phyloP scores from a whole-genome alignment of 2,113 vertebrate genomes.

The Eubucco bourcierii region DNA sequence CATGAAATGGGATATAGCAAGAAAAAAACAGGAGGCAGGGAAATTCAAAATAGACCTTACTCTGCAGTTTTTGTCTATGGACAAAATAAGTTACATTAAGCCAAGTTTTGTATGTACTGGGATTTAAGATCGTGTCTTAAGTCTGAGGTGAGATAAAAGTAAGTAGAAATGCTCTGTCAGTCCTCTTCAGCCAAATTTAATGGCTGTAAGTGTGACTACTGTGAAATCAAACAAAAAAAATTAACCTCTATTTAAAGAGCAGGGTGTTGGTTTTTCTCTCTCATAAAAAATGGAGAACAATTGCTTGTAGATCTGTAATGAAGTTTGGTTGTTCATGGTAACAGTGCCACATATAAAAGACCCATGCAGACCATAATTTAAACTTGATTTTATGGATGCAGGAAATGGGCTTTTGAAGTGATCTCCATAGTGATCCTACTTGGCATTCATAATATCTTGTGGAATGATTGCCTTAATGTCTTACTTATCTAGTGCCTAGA shows the following conservation, averaged over 20 bases:
- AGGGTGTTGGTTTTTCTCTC: background rate
- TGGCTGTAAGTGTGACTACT: background rate
- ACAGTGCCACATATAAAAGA: background rate
- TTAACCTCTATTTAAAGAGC: background rate
- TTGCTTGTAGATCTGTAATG: background rate
- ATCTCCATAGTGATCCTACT: background rate
- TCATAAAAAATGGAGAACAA: background rate
- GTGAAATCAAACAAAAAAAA: background rate
- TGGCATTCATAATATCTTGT: background rate
- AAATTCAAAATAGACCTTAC: background rate
- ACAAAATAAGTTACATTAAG: background rate
- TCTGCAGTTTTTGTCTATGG: background rate
- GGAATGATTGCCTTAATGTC: background rate
- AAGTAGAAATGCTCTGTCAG: background rate
- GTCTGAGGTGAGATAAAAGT: background rate
- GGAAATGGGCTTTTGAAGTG: conserved; percentile 26
- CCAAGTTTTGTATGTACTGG: background rate
- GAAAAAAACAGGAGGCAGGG: rapidly evolving
- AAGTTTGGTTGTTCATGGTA: conserved; percentile 17
- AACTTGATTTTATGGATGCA: conserved; percentile 20
- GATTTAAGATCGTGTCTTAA: background rate
- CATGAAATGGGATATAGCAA: background rate
- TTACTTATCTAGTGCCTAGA: background rate
- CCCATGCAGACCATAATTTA: background rate
- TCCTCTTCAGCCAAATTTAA: background rate